Evolutionary conservation across 37 sponge, comb jelly and placozoan species (phyloP).

Genomic region (Theonella swinhoei): DNA sequence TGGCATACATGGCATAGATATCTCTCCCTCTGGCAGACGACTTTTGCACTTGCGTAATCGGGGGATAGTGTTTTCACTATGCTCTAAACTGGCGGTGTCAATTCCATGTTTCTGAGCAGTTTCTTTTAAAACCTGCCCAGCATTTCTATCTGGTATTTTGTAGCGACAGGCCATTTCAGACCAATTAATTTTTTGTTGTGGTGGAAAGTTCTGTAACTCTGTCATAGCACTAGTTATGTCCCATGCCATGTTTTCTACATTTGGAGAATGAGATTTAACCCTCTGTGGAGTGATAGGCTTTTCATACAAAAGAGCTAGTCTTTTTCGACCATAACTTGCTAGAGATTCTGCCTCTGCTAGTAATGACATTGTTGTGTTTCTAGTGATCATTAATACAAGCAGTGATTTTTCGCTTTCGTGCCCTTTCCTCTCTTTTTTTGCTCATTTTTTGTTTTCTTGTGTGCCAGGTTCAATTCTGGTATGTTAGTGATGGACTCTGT

Average conservation of each 20-base stretch:
- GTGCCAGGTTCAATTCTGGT: neutral
- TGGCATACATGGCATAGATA: neutral
- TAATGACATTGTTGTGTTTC: neutral
- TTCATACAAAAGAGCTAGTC: too few relatives aligned
- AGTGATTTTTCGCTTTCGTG: neutral
- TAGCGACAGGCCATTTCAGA: slow-evolving; percentile 3
- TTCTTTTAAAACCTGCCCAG: slow-evolving; percentile 38
- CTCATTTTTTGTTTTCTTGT: neutral
- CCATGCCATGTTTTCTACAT: neutral
- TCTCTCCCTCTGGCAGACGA: slow-evolving; percentile 10
- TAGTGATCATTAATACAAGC: neutral
- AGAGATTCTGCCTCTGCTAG: slow-evolving; percentile 9
- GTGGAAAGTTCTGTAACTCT: slow-evolving; percentile 9
- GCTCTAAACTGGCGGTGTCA: neutral
- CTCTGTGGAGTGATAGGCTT: slow-evolving; percentile 7
- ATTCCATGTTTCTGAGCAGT: neutral
- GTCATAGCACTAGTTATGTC: slow-evolving; percentile 7
- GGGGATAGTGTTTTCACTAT: neutral
- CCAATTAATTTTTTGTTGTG: slow-evolving; percentile 11
- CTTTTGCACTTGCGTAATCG: slow-evolving; percentile 1
- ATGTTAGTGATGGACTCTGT: neutral
- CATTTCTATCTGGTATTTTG: slow-evolving; percentile 2
- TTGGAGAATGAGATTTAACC: slow-evolving; percentile 17
- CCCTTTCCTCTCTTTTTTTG: neutral
- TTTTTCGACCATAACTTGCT: neutral